Conservation (phyloP, 1,140 invertebrate species). For the Gryon sp. region DNA sequence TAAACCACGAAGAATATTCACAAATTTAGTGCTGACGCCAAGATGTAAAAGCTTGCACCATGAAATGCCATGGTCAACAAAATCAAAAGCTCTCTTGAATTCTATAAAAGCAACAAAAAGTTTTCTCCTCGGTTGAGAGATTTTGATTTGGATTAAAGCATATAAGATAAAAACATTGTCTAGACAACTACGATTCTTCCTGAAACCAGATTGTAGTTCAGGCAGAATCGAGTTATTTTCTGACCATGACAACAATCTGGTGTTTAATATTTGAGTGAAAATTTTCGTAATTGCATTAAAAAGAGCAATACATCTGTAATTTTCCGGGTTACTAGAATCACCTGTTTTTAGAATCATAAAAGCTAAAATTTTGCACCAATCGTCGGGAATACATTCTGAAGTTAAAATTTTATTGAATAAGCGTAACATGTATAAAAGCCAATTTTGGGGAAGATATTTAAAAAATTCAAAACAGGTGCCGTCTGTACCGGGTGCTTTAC, state of each 20-base stretch:
- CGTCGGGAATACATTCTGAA: constrained; percentile 2
- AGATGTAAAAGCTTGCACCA: too few relatives aligned
- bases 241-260: constrained; percentile 42
- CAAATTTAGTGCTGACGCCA: too few relatives aligned
- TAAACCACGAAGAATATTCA: too few relatives aligned
- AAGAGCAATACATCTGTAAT: constrained; percentile 59
- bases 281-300: constrained; percentile 53
- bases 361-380: constrained; percentile 4
- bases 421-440: constrained; percentile 1
- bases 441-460: constrained; percentile 27
- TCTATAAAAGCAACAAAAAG: too few relatives aligned
- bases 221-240: constrained; percentile 38
- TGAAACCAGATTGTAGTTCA: too few relatives aligned
- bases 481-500: constrained; percentile 19
- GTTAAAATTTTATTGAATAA: constrained; percentile 24
- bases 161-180: constrained; percentile 56
- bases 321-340: constrained; percentile 30
- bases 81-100: too few relatives aligned
- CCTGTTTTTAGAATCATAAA: constrained; percentile 55
- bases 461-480: constrained; percentile 28
- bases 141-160: constrained; percentile 43
- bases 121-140: too few relatives aligned
- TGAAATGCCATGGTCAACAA: too few relatives aligned
- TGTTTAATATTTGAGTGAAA: constrained; percentile 44
- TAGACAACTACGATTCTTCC: too few relatives aligned